A percentile compares a stretch with the other conserved stretches of the same genome.
phyloP scores from a whole-genome alignment of 2,888 invertebrate species.

The Coremacera marginata region DNA sequence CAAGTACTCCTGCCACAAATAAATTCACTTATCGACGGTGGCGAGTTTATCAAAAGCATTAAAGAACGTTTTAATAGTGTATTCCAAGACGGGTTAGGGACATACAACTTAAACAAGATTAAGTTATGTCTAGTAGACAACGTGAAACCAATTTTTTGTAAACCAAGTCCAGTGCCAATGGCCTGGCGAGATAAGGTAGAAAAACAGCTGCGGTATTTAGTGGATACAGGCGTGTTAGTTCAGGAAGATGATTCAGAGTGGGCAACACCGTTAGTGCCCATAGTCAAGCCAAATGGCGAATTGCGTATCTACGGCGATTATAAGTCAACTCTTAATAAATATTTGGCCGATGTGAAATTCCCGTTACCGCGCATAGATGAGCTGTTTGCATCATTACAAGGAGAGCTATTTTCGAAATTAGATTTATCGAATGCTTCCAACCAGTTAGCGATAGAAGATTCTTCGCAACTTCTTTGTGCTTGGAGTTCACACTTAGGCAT shows the following conservation, averaged over 20 bases:
- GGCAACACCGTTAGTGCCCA: slow-evolving; percentile 14
- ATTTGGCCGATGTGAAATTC: slow-evolving; percentile 14
- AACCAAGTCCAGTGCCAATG: slow-evolving; percentile 35
- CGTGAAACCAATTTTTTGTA: slow-evolving; percentile 31
- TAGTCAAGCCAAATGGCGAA: slow-evolving; percentile 14
- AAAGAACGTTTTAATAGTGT: slow-evolving; percentile 14
- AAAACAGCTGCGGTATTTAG: slow-evolving; percentile 19
- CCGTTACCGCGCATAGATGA: slow-evolving; percentile 16
- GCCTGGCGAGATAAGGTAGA: slow-evolving; percentile 30
- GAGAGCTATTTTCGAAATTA: background rate
- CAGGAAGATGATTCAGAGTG: background rate
- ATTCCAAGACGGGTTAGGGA: slow-evolving; percentile 20
- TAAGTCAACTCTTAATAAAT: slow-evolving; percentile 21
- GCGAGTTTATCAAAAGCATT: slow-evolving; percentile 31
- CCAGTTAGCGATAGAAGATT: too few species aligned
- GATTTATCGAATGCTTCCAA: too few species aligned
- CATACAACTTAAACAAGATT: slow-evolving; percentile 18
- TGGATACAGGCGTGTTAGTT: background rate
- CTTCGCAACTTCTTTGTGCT: too few species aligned
- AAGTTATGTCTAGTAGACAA: slow-evolving; percentile 24
- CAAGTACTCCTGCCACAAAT: background rate
- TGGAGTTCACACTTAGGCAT: too few species aligned
- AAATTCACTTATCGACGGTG: slow-evolving; percentile 17
- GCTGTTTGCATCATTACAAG: slow-evolving; percentile 22
- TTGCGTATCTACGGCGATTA: slow-evolving; percentile 17